Base-by-base conservation (phyloP, 2,888 invertebrate genomes). In the Caenorhabditis wallacei region DNA sequence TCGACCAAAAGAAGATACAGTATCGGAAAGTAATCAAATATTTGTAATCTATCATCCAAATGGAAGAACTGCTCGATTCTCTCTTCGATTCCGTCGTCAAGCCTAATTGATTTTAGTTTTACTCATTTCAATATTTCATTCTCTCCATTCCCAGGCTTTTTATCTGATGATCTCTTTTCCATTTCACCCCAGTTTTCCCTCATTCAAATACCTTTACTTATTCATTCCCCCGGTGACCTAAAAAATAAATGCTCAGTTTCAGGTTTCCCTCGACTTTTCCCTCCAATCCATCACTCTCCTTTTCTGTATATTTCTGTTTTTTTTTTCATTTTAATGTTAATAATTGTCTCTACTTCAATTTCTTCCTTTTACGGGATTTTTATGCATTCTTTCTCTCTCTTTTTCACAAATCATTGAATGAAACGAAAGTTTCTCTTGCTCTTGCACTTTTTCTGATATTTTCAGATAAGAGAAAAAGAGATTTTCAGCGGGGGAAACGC, bases 21-120 rank as follows among this genome's bases (percentile, higher is more conserved):
- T 91, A 18, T 91, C 91, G 13, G 91, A 91, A 63, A 86, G 86
- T 63, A 91, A 89, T 61, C 91, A 91, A 75, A 88, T 91, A 54
- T 91, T 91, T 75, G 85, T 91, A 30, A 89, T 91, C 85, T 91
- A 89, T 80, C 91, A 91, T 72, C 91, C 91, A 26, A 91, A 91
- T 79, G 91, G 90, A 3, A 86, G 91, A 26, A 91, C 91, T 11
- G 90, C 91, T 20, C 85, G 91, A 37, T 91, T 91, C 81, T 89
- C 91, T 8, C 86, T 91, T 18, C 87, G 91, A 13, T 91, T 88
- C 87, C 89, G 89, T 43, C 85, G 90, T 11, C 91, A 91, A 83
- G 54, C 74, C 53, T 88, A 80, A 76, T 13, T 20, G 13, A 61
- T 20, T 56, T 53, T 53, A 63, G 35, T 64, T 35, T 1, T n/a